Evolutionary conservation across 1,140 invertebrate genomes (phyloP), one percentile per base, ranked within the genome.

Genomic region (Heliconius nattereri): DNA sequence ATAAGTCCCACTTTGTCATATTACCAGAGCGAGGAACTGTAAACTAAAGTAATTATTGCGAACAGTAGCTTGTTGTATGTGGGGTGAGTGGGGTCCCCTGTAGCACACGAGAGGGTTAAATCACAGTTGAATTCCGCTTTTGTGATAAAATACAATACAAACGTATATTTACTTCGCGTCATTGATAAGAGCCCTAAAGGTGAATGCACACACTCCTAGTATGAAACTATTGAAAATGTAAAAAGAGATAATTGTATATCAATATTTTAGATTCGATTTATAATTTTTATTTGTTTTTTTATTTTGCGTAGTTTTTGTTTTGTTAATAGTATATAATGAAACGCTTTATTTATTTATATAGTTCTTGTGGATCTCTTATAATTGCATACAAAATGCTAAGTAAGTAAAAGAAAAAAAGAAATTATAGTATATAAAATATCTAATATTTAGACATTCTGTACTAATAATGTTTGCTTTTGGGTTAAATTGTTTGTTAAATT

Each of bases 41-140:
- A 23, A 66, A 66, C 23, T 11, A 29, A 66, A 66, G 60, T 66
- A 29, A 66, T 66, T 29, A 66, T 66, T 66, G 13, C 11, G 23
- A 66, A 66, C 23, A 66, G 23, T 29, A 66, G 60, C 11, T n/a
- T 16, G 26, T 29, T 66, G 60, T 66, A 66, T 66, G 26, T 29
- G n/a, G n/a, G n/a, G n/a, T n/a, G n/a, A 66, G 29, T 66, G 29
- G 60, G 60, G 60, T 66, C 11, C 60, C 29, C 23, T 26, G 60
- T 11, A 66, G 26, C 26, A 16, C 23, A 66, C 60, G 29, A 66
- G 16, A 16, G 60, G 60, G 60, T 66, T 66, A 29, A 66, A 66
- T 66, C 11, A 66, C 60, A 66, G 60, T 66, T 66, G 26, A 29
- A 66, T 66, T 66, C 60, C 60, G 60, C 60, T 66, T 66, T 66